Evolutionary conservation across 2,888 invertebrate genomes (phyloP).

Genomic region (Clanis bilineata): DNA sequence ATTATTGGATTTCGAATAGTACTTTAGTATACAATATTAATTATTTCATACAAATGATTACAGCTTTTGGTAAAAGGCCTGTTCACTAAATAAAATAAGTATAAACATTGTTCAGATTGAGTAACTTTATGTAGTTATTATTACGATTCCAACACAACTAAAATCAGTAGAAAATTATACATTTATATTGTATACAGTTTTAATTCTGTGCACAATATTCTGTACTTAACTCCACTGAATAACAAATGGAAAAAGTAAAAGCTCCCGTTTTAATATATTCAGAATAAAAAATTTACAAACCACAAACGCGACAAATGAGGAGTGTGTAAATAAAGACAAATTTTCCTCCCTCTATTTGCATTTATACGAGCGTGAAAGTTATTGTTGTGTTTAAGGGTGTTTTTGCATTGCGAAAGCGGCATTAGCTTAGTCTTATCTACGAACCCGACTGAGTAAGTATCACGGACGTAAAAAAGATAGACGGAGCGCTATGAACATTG

Average conservation of each 20-base stretch:
- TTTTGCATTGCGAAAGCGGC: conserved; percentile 14
- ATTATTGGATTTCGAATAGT: too few species aligned
- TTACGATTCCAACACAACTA: too few species aligned
- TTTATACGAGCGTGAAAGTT: conserved; percentile 70
- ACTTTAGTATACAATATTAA: too few species aligned
- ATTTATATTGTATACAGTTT: background rate
- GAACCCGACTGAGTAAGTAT: conserved; percentile 16
- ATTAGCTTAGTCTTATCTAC: conserved; percentile 18
- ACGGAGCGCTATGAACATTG: too few species aligned
- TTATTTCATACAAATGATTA: too few species aligned
- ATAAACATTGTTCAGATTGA: too few species aligned
- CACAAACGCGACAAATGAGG: conserved; percentile 70
- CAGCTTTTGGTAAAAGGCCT: too few species aligned
- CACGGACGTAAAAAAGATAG: too few species aligned
- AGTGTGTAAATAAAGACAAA: conserved; percentile 64
- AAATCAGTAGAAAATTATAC: background rate
- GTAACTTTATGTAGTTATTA: too few species aligned
- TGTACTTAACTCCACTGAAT: background rate
- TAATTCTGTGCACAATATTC: background rate
- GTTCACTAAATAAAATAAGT: too few species aligned
- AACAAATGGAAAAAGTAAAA: background rate
- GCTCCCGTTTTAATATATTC: background rate
- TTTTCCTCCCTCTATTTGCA: conserved; percentile 67
- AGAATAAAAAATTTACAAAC: conserved; percentile 36
- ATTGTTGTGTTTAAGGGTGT: conserved; percentile 43